phyloP scores from a whole-genome alignment of 2,113 vertebrate genomes.

The Fulica atra region DNA sequence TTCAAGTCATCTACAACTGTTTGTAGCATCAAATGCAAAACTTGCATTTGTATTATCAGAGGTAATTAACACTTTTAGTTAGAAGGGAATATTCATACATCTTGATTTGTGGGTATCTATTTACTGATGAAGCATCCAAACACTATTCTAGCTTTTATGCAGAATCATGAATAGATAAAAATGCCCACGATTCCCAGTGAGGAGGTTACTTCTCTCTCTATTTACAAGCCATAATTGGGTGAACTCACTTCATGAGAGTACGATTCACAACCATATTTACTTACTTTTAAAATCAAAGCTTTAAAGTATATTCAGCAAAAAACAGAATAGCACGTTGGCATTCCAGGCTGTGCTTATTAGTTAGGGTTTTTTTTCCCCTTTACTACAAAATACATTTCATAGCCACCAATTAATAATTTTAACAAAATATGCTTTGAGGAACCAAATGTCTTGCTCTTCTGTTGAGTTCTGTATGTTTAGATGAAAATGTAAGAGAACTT shows the following conservation, averaged over 20 bases:
- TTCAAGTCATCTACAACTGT: not conserved
- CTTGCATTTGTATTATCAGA: not conserved
- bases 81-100: not conserved
- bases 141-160: not conserved
- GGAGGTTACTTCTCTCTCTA: not conserved
- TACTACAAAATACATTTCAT: not conserved
- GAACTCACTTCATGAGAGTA: not conserved
- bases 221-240: not conserved
- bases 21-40: not conserved
- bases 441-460: not conserved
- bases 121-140: not conserved
- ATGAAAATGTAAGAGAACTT: not conserved
- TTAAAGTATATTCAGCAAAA: not conserved
- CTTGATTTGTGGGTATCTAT: not conserved
- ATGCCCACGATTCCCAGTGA: not conserved
- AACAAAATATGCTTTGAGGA: not conserved
- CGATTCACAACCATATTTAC: not conserved
- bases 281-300: not conserved
- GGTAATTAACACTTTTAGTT: not conserved
- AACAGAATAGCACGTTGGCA: not conserved
- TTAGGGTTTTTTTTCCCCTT: not conserved
- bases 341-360: not conserved
- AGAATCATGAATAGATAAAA: not conserved
- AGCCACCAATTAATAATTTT: not conserved
- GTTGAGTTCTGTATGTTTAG: not conserved